phyloP scores from a whole-genome alignment of 2,113 vertebrate species.

The Drymodes brunneopygia region DNA sequence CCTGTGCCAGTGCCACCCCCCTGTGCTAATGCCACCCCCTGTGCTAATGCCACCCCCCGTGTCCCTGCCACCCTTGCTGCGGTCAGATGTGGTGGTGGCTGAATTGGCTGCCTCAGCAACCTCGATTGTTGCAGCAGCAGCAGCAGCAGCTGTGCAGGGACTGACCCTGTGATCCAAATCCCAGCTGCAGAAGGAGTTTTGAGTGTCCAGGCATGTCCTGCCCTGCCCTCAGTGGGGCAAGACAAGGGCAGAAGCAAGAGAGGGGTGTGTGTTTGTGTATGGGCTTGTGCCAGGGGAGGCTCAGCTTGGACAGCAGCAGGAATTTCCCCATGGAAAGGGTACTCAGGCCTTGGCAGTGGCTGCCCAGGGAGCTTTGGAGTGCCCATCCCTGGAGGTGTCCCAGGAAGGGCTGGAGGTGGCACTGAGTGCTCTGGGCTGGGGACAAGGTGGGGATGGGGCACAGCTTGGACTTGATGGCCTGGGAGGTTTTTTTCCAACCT shows the following conservation, averaged over 20 bases:
- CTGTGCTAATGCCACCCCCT: too few species aligned
- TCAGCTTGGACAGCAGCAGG: not conserved
- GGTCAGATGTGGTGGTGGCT: fast-evolving
- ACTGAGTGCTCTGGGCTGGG: not conserved
- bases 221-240: not conserved
- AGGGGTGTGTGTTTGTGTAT: not conserved
- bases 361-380: not conserved
- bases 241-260: not conserved
- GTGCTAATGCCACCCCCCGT: not conserved
- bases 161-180: not conserved
- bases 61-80: not conserved
- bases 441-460: fast-evolving
- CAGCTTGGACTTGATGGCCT: fast-evolving
- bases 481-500: not conserved
- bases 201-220: not conserved
- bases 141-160: not conserved
- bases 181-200: not conserved
- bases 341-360: not conserved
- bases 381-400: not conserved
- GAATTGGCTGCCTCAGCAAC: fast-evolving
- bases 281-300: not conserved
- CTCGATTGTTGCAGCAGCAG: fast-evolving
- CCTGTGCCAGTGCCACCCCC: not conserved
- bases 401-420: not conserved
- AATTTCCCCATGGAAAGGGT: not conserved